phyloP scores from a whole-genome alignment of 2,888 invertebrate species.

The Phyllotreta striolata region DNA sequence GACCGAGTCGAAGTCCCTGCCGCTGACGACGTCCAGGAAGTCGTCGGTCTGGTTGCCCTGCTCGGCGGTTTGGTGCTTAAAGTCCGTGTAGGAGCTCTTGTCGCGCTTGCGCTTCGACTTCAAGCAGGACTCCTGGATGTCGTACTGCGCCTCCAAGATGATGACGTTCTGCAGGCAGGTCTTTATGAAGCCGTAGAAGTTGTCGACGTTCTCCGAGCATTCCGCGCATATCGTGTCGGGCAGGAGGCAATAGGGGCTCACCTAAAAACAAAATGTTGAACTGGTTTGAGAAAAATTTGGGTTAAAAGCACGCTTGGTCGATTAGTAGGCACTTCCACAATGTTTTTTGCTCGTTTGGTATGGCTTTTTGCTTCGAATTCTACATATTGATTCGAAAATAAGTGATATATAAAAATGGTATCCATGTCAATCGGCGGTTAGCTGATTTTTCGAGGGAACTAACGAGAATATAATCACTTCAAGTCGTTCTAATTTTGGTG shows the following conservation, averaged over 20 bases:
- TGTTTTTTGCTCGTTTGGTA: not conserved
- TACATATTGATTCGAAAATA: too few species aligned
- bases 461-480: too few species aligned
- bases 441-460: too few species aligned
- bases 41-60: conserved; percentile 57
- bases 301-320: not conserved
- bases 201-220: conserved; percentile 55
- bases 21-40: conserved; percentile 45
- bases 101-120: conserved; percentile 59
- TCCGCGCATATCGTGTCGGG: conserved; percentile 59
- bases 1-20: conserved; percentile 36
- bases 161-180: conserved; percentile 58
- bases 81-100: conserved; percentile 61
- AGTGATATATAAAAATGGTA: too few species aligned
- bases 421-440: too few species aligned
- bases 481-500: too few species aligned
- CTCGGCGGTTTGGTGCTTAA: conserved; percentile 52
- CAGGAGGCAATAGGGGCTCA: conserved; percentile 55
- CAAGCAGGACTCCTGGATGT: conserved; percentile 57
- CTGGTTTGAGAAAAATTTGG: not conserved
- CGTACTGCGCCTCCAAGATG: conserved; percentile 57
- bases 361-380: not conserved
- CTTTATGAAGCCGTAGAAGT: conserved; percentile 57
- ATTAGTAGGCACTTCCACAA: conserved; percentile 3
- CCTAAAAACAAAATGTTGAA: conserved; percentile 45